Conservation (phyloP, 2,113 vertebrate genomes). For the Tupaia chinensis region DNA sequence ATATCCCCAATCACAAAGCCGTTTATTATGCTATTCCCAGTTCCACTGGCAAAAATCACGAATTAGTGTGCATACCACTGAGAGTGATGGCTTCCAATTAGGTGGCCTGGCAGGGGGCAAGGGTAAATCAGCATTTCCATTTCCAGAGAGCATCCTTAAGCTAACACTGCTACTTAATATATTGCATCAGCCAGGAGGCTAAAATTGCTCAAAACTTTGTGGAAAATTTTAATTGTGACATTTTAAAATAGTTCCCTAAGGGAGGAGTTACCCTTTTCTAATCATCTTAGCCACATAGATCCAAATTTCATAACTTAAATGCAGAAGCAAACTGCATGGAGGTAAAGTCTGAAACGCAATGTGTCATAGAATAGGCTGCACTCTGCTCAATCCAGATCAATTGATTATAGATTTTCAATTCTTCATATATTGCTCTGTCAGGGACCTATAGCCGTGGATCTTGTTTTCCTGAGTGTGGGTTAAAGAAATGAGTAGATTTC, state of each 20-base stretch:
- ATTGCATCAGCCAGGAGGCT: conserved; percentile 61
- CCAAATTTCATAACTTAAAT: conserved; percentile 1
- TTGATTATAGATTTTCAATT: not conserved
- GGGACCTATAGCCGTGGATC: not conserved
- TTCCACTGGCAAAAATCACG: conserved; percentile 47
- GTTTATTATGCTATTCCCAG: conserved; percentile 56
- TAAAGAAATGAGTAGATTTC: conserved; percentile 10
- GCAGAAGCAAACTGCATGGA: conserved; percentile 43
- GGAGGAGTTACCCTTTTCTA: conserved; percentile 60
- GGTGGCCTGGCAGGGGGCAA: conserved; percentile 14
- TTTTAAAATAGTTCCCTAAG: conserved; percentile 62
- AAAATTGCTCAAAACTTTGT: conserved; percentile 75
- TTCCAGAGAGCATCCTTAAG: conserved; percentile 72
- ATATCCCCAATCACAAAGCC: conserved; percentile 7
- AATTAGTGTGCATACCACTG: conserved; percentile 51
- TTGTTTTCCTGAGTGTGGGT: not conserved
- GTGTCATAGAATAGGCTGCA: not conserved
- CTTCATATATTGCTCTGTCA: not conserved
- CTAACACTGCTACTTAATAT: conserved; percentile 51
- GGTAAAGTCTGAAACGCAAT: not conserved
- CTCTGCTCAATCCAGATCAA: not conserved
- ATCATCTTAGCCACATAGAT: conserved; percentile 29
- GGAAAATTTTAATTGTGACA: conserved; percentile 75
- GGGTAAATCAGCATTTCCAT: conserved; percentile 73
- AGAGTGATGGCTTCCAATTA: conserved; percentile 78